Base-by-base conservation (phyloP, 2,888 invertebrate species). In the Thymelicus acteon region DNA sequence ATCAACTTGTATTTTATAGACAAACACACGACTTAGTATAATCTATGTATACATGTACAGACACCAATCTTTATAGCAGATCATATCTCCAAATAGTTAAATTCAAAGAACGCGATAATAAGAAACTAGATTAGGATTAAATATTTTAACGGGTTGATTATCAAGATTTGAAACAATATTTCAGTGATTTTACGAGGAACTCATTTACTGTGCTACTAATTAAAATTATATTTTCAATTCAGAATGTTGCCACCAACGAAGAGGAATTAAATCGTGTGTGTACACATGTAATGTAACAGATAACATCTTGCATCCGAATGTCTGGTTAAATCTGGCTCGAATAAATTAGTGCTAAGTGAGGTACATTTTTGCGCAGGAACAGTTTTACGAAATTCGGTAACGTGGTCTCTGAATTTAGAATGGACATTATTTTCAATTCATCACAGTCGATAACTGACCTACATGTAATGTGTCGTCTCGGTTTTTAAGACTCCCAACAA, bases 61-160 rank as follows among this genome's bases (percentile, higher is more conserved):
- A 31, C 13, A 12, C 15, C 54, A 69, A 69, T 69, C 68, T 69
- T 63, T 69, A 69, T 63, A 44, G 44, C 68, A n/a, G n/a, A n/a
- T n/a, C n/a, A n/a, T n/a, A 63, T 69, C 62, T 15, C 15, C 47
- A 37, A n/a, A 44, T 31, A 68, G 44, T 68, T 68, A 44, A 68
- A 61, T 61, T 15, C 19, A 63, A 47, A 31, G 57, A 47, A 63
- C 15, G 37, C 52, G 61, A 61, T 67, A 61, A 61, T 49, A 52
- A 60, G 61, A 63, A 69, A 69, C 68, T 69, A 63, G 68, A 69
- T 63, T 69, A 48, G 44, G 48, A 63, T 47, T 44, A 57, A 69
- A 69, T 69, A 69, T 69, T 37, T 62, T 37, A 57, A 62, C 37
- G 62, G 52, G 19, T 68, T 40, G 44, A 61, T 48, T 47, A 69